Conservation (phyloP, 2,797 vertebrate species). For the Sebastes hopkinsi region DNA sequence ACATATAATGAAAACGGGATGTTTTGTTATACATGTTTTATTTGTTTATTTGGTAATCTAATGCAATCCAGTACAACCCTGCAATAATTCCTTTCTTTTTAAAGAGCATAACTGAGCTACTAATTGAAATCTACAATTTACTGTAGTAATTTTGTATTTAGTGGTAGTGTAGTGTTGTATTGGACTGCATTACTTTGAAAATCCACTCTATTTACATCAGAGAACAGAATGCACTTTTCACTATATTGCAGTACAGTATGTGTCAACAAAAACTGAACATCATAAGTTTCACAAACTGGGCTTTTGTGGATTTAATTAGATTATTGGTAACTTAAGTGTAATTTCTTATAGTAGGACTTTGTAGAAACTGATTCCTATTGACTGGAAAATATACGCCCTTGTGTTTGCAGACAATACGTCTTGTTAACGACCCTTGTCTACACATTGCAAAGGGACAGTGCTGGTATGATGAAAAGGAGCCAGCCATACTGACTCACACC, state of each 20-base stretch:
- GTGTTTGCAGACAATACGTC: conserved; percentile 8
- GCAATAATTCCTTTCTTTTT: neutral
- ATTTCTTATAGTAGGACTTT: neutral
- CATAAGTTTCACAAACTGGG: neutral
- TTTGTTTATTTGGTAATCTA: conserved; percentile 4
- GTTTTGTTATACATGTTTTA: conserved; percentile 8
- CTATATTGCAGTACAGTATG: neutral
- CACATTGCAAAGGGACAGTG: conserved; percentile 12
- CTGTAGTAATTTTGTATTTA: neutral
- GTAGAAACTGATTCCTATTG: conserved; percentile 1
- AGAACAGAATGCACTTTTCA: neutral
- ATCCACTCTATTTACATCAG: neutral
- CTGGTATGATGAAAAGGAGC: conserved; percentile 52
- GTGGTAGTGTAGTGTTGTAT: neutral
- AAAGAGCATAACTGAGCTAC: neutral
- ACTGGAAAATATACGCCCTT: conserved; percentile 15
- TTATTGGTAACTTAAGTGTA: neutral
- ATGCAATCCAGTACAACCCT: neutral
- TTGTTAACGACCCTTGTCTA: conserved; percentile 27
- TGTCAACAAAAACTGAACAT: neutral
- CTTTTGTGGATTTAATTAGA: neutral
- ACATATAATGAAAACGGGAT: conserved; percentile 37
- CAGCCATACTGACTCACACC: conserved; percentile 53
- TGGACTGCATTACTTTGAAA: neutral
- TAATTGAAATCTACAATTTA: neutral